Evolutionary conservation across 1,140 invertebrate species (phyloP), one percentile per base, ranked within the genome.

Genomic region (Zaprionus vittiger): DNA sequence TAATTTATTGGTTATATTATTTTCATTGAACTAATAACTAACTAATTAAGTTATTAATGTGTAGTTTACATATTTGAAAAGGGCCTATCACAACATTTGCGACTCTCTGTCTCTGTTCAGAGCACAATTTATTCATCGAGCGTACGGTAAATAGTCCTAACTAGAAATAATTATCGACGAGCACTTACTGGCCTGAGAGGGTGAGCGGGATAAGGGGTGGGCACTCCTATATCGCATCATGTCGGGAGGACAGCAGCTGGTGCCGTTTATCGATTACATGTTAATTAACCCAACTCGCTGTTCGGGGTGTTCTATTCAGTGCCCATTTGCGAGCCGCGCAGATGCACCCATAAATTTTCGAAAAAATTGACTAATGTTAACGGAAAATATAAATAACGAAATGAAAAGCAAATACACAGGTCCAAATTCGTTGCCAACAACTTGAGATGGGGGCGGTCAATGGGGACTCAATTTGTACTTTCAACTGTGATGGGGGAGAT

Each of bases 261-360:
- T 60, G 73, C 60, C 77, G 66, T 63, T 54, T 87, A 86, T 80
- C 54, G 83, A 89, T 83, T 85, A 69, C 72, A 68, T 83, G 77
- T 85, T 86, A 86, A 87, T 83, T 83, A 86, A 83, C 83, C 80
- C 80, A 83, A 83, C 83, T 83, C 77, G 76, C 71, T 73, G 77
- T 83, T 74, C 38, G 38, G 69, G 77, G 38, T 62, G 15, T 80
- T 79, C 68, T 61, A 61, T 73, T 79, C 60, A 66, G 52, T 65
- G 4, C 26, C 22, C 56, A 44, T 28, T 49, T 14, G 1, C 24
- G 47, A 24, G 54, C 66, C 75, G 38, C 63, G 34, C 69, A 70
- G 41, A 59, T 47, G 61, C 73, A 44, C 70, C 77, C 55, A 72
- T 77, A 81, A 87, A 87, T 72, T 37, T 78, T 73, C 65, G 26